Evolutionary conservation across 2,888 invertebrate genomes (phyloP), one percentile per base, ranked within the genome.

Genomic region (Dichetophora obliterata): DNA sequence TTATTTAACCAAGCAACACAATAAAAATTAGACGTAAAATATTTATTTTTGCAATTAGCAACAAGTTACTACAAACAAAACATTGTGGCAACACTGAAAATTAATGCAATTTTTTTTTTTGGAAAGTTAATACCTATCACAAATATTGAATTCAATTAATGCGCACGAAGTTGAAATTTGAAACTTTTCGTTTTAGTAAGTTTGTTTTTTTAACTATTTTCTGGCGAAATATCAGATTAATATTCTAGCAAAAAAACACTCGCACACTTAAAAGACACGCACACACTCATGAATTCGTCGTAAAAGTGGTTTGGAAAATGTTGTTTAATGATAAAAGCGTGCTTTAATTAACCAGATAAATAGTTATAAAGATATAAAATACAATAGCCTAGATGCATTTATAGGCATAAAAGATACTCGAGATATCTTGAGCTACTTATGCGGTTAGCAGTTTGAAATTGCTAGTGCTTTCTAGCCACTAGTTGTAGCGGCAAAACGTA

Each of bases 21-120:
- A 54, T 16, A 16, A 31, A n/a, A 31, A 34, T 24, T n/a, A 54
- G n/a, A 54, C 54, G 22, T 16, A 52, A 19, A 48, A 27, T 63
- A 50, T 73, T 63, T 61, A 73, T 48, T 48, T 63, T 27, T 48
- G 27, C 48, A 73, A 73, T 61, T 73, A 73, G 61, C 72, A 73
- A 63, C 50, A 73, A 68, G 50, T 24, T 50, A 50, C 19, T 4
- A 31, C 5, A 31, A 37, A 24, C 14, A 22, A 59, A 59, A 63
- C n/a, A 14, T 3, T 31, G n/a, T 31, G 43, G 31, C 63, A 31
- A 50, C 50, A n/a, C 16, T 22, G 68, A 19, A 50, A 68, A 16
- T 24, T 48, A 14, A 68, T 16, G 27, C 16, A 27, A 48, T 24
- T 22, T 24, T 11, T 27, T 9, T 27, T 43, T 24, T 59, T 57